Base-by-base conservation (phyloP, 1,140 invertebrate genomes). In the Pissodes strobi region DNA sequence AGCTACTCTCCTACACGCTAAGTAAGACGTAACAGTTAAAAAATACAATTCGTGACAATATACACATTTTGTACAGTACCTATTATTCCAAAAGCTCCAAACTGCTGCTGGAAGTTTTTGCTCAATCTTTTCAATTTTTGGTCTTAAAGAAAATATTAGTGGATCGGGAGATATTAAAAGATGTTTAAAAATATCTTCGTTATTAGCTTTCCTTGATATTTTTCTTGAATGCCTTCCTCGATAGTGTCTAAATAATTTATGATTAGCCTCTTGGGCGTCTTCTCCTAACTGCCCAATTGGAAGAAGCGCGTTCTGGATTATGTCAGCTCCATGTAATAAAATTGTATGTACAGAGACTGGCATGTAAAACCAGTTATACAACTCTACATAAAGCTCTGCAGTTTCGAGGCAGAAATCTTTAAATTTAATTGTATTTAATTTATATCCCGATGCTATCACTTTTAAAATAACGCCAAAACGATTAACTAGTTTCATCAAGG, bases 201-300 rank as follows among this genome's bases (percentile, higher is more conserved):
- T 69, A 19, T 58, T 76, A 57, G 68, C 56, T 34, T 64, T 45
- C 59, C 72, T 30, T 23, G 64, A 70, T 27, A 34, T 64, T 63
- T 79, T 75, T 51, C 72, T 55, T 1, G 75, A 51, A 43, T 64
- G 55, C 38, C 65, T 1, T 66, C 73, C 56, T 18, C 74, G 45
- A 58, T 70, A 71, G 27, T 27, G 34, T 65, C 67, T 69, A 10
- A 70, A 69, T 34, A 73, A 60, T 64, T 77, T 78, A 65, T 79
- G 73, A 17, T 61, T 51, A 1, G 72, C 34, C 57, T 79, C 76
- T 49, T 71, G 70, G 8, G 74, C 74, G 34, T 78, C 73, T 69
- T 78, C 75, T 17, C 71, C 72, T 4, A 78, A 48, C 59, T 73
- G 60, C 6, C 75, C 77, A 25, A 79, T 73, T 23, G 78, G 76